A percentile compares a stretch with the other conserved stretches of the same genome.
Conservation (phyloP, 2,797 vertebrate species). For the Gambusia yucatana region DNA sequence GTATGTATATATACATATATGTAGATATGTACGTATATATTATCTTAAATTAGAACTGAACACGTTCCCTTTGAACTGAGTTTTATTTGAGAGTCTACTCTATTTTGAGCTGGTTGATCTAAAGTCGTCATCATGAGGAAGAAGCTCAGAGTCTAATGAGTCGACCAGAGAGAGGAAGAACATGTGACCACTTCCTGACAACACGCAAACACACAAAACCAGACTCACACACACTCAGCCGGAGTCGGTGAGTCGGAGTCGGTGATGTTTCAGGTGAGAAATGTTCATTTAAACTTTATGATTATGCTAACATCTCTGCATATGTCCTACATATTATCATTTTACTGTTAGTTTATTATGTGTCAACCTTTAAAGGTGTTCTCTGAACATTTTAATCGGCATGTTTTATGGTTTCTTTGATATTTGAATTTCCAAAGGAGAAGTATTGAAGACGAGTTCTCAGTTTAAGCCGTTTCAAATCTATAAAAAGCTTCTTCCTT, state of each 20-base stretch:
- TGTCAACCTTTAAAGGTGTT: background rate
- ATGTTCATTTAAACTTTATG: constrained; percentile 1
- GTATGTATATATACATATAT: background rate
- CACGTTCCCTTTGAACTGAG: background rate
- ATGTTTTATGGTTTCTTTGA: background rate
- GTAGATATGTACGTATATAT: too few relatives aligned
- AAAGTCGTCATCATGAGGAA: constrained; percentile 56
- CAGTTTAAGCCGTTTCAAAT: background rate
- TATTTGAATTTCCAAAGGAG: background rate
- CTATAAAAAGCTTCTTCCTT: background rate
- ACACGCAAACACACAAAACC: constrained; percentile 39
- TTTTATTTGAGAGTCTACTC: background rate
- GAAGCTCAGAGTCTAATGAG: constrained; percentile 52
- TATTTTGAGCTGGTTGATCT: background rate
- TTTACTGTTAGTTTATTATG: background rate
- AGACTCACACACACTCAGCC: constrained; percentile 23
- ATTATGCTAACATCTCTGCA: accelerated
- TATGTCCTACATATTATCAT: background rate
- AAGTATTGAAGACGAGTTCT: background rate
- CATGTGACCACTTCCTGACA: constrained; percentile 84
- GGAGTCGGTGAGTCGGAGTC: constrained; percentile 20
- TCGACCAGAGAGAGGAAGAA: constrained; percentile 62
- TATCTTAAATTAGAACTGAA: background rate
- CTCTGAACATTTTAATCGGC: background rate
- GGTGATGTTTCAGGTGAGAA: constrained; percentile 59